phyloP scores from a whole-genome alignment of 2,113 vertebrate species.

The Trichechus manatus region DNA sequence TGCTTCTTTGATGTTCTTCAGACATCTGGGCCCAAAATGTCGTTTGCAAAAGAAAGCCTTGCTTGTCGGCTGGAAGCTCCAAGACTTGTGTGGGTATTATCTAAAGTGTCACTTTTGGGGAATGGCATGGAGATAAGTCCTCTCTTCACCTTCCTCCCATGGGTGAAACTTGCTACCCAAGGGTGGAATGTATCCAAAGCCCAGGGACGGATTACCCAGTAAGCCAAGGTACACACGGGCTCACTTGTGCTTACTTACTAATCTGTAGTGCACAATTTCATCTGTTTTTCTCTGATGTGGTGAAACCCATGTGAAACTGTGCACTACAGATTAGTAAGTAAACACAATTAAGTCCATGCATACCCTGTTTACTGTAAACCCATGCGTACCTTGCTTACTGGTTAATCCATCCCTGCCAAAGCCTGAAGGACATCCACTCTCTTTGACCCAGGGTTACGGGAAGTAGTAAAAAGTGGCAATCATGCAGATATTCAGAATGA shows the following conservation, averaged over 20 bases:
- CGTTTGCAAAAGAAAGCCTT: not conserved
- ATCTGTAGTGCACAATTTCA: no score
- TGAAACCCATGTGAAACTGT: no score
- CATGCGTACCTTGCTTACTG: no score
- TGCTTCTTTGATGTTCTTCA: not conserved
- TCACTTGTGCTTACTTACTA: no score
- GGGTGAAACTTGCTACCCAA: not conserved
- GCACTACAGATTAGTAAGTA: no score
- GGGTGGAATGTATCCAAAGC: not conserved
- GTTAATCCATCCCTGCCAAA: no score
- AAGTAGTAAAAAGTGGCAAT: not conserved
- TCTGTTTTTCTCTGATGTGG: no score
- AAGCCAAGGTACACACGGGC: no score
- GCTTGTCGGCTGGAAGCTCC: not conserved
- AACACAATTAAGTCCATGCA: no score
- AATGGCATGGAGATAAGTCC: not conserved
- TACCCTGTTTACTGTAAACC: no score
- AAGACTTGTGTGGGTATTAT: not conserved
- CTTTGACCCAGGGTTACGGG: not conserved
- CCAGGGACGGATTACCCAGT: no score
- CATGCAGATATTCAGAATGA: not conserved
- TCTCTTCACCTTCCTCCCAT: not conserved
- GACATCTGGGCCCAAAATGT: not conserved
- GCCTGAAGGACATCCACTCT: not conserved
- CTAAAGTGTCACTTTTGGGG: not conserved